These are phyloP conservation scores for Cirrhinus mrigala DNA, from an alignment of 2,797 vertebrate genomes.

Conservation along the genomic window DNA sequence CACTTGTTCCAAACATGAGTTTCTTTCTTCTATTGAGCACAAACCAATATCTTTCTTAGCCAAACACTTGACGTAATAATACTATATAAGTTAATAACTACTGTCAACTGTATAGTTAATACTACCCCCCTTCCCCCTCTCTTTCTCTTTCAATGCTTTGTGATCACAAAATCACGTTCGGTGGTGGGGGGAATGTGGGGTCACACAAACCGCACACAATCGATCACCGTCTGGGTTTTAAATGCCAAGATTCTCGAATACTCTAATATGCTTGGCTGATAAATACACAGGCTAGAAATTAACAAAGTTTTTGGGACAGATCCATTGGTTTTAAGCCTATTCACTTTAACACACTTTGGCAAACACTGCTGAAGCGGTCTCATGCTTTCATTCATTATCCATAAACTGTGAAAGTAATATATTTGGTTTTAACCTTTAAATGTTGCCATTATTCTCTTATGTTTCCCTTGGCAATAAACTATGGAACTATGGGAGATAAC, in stretches of 20 bases:
- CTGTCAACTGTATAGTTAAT: too few species aligned
- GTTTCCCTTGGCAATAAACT: background rate
- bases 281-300: constrained; percentile 36
- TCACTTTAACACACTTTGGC: background rate
- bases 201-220: constrained; percentile 18
- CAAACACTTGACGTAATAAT: too few species aligned
- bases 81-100: too few species aligned
- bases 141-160: too few species aligned
- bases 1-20: too few species aligned
- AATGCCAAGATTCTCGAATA: constrained; percentile 14
- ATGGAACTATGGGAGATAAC: background rate
- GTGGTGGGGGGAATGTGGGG: too few species aligned
- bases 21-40: too few species aligned
- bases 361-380: background rate
- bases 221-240: constrained; percentile 36
- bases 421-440: background rate
- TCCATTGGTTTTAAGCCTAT: constrained; percentile 37
- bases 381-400: background rate
- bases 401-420: background rate
- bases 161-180: too few species aligned
- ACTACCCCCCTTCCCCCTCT: too few species aligned
- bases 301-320: constrained; percentile 36
- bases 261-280: constrained; percentile 43
- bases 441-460: background rate
- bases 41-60: too few species aligned